Percentiles rank a stretch among this genome's conserved stretches.
Evolutionary conservation across 1,140 invertebrate genomes (phyloP).

Genomic region (Micrasema longulum): DNA sequence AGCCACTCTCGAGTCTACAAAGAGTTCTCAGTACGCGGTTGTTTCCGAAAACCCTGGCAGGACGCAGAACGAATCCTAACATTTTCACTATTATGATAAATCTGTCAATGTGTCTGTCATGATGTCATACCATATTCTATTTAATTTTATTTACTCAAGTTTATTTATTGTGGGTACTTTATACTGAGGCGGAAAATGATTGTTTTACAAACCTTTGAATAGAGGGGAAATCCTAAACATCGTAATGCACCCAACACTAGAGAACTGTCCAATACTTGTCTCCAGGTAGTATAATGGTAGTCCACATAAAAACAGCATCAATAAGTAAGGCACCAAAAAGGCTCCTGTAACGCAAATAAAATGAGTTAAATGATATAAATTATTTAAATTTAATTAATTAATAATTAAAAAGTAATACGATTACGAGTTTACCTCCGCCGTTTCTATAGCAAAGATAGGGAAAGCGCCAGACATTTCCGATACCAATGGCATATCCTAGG

Average conservation of each 20-base stretch:
- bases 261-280: slow-evolving; percentile 87
- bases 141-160: too few species aligned
- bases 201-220: slow-evolving; percentile 89
- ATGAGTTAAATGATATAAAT: not conserved
- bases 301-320: slow-evolving; percentile 83
- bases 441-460: slow-evolving; percentile 68
- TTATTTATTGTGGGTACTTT: too few species aligned
- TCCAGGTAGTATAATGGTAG: slow-evolving; percentile 93
- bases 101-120: too few species aligned
- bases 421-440: slow-evolving; percentile 50
- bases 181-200: too few species aligned
- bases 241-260: slow-evolving; percentile 83
- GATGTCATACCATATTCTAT: too few species aligned
- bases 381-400: not conserved
- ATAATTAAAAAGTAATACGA: slow-evolving; percentile 1
- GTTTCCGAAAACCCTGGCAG: too few species aligned
- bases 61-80: too few species aligned
- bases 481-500: slow-evolving; percentile 81
- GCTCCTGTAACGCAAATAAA: slow-evolving; percentile 71
- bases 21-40: too few species aligned
- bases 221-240: slow-evolving; percentile 80
- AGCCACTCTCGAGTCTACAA: too few species aligned
- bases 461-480: slow-evolving; percentile 87
- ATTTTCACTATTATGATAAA: too few species aligned
- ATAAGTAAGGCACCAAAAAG: slow-evolving; percentile 80